Conservation (phyloP, 2,888 invertebrate genomes). For the Epiblema foenella region DNA sequence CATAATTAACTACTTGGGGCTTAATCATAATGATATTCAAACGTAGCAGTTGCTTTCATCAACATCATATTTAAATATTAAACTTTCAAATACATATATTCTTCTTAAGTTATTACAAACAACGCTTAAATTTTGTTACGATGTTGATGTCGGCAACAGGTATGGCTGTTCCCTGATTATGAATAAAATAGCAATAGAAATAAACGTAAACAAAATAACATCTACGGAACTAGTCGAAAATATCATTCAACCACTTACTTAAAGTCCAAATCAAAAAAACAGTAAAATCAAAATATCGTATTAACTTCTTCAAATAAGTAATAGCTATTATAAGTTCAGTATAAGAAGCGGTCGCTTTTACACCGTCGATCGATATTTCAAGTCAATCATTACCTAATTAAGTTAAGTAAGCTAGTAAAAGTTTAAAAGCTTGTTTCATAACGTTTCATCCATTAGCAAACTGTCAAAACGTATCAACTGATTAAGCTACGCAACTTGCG, state of each 20-base stretch:
- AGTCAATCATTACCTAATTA: constrained; percentile 43
- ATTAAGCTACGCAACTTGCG: constrained; percentile 41
- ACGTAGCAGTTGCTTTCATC: not conserved
- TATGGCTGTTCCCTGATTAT: not conserved
- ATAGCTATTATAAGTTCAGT: not conserved
- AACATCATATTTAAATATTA: constrained; percentile 7
- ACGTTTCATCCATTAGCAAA: constrained; percentile 39
- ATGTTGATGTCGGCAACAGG: not conserved
- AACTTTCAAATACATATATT: not conserved
- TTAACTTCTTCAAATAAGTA: constrained; percentile 4
- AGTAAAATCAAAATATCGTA: not conserved
- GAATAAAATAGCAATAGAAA: constrained; percentile 14
- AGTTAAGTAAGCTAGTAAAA: constrained; percentile 41
- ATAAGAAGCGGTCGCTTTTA: constrained; percentile 7
- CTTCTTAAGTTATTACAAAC: not conserved
- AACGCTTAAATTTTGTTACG: constrained; percentile 5
- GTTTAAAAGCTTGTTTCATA: constrained; percentile 42
- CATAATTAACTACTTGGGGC: not conserved
- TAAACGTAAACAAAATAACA: constrained; percentile 14
- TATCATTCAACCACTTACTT: not conserved
- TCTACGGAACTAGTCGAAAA: not conserved
- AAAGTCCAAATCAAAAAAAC: too few species aligned
- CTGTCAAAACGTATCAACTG: constrained; percentile 44
- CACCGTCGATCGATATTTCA: constrained; percentile 24
- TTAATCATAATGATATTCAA: not conserved